These are phyloP conservation scores for Phrynocephalus versicolor DNA, from an alignment of 2,113 vertebrate genomes.

Conservation along the genomic window DNA sequence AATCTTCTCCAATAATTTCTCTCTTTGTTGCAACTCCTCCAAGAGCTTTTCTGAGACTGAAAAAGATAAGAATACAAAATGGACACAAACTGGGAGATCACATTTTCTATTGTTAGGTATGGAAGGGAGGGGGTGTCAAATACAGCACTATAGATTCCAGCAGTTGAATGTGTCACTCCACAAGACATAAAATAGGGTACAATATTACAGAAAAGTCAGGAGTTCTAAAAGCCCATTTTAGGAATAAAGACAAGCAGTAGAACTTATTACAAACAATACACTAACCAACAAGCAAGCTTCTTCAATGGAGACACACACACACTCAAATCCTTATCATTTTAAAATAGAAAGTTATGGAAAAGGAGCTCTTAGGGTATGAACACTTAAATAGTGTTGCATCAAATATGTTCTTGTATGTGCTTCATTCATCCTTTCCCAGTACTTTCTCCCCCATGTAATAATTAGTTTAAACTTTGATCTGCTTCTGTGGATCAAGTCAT, in stretches of 20 bases:
- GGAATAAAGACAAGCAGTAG: neutral
- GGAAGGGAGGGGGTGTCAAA: neutral
- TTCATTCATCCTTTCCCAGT: constrained; percentile 28
- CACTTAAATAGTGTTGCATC: constrained; percentile 21
- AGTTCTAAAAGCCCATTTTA: constrained; percentile 13
- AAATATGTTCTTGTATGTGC: constrained; percentile 18
- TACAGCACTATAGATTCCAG: fast-evolving
- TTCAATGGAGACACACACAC: constrained; percentile 5
- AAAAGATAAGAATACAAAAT: neutral
- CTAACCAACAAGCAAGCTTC: constrained; percentile 4
- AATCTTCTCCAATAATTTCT: neutral
- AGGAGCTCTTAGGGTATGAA: constrained; percentile 31
- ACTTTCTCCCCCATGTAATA: constrained; percentile 46
- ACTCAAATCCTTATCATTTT: neutral
- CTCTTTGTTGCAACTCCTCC: neutral
- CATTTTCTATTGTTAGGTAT: fast-evolving
- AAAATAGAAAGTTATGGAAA: neutral
- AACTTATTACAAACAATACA: neutral
- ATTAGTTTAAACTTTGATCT: constrained; percentile 59
- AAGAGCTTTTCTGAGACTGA: neutral
- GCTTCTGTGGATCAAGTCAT: constrained; percentile 52
- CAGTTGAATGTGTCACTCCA: fast-evolving
- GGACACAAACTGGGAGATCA: fast-evolving
- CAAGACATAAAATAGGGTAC: neutral
- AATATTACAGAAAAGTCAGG: fast-evolving